Conservation (phyloP, 1,140 invertebrate species). For the Theocolax elegans region DNA sequence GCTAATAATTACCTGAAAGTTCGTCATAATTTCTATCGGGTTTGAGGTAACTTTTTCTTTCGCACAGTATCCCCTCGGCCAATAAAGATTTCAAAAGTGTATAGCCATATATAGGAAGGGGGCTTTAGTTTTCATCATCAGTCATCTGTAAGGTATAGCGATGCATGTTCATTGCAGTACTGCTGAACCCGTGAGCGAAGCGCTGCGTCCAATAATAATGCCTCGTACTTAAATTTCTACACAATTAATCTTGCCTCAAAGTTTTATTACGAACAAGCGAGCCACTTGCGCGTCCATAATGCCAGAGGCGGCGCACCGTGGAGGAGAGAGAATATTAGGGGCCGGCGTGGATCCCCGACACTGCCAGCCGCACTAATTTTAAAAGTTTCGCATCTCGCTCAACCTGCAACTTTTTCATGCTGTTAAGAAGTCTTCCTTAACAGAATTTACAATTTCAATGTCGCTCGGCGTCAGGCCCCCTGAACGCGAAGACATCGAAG, state of each 20-base stretch:
- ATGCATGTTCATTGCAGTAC: not conserved
- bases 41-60: too few relatives aligned
- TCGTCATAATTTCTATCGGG: too few relatives aligned
- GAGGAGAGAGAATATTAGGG: slow-evolving; percentile 2
- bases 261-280: slow-evolving; percentile 32
- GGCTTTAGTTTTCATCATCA: not conserved
- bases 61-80: too few relatives aligned
- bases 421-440: slow-evolving; percentile 19
- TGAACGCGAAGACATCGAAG: not conserved
- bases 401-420: slow-evolving; percentile 24
- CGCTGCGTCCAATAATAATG: slow-evolving; percentile 9
- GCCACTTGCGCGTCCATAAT: slow-evolving; percentile 17
- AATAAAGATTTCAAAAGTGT: not conserved
- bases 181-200: too few relatives aligned
- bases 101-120: not conserved
- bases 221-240: slow-evolving; percentile 26
- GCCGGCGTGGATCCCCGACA: not conserved
- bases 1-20: too few relatives aligned
- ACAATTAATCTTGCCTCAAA: slow-evolving; percentile 37
- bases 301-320: not conserved
- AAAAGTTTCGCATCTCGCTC: slow-evolving; percentile 24
- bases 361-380: slow-evolving; percentile 24
- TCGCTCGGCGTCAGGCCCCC: not conserved
- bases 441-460: slow-evolving; percentile 34
- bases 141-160: not conserved